Conservation (phyloP, 1,140 invertebrate species). For the Atopsyche davidsoni region DNA sequence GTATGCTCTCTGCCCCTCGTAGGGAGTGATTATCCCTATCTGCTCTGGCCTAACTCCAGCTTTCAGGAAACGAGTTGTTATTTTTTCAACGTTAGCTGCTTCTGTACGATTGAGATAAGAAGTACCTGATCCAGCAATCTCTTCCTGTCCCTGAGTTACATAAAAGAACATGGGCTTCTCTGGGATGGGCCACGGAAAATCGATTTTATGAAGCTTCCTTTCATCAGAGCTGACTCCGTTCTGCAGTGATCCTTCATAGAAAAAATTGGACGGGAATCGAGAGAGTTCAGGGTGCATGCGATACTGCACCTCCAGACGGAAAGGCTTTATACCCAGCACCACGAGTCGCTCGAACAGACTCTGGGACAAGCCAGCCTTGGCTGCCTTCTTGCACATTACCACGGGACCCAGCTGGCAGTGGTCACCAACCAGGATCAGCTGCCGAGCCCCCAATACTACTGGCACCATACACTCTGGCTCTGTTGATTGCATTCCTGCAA, state of each 20-base stretch:
- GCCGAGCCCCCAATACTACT: constrained; percentile 93
- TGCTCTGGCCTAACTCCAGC: constrained; percentile 95
- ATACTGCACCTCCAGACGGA: constrained; percentile 96
- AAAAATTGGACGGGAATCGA: constrained; percentile 98
- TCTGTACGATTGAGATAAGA: constrained; percentile 98
- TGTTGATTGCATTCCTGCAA: constrained; percentile 81
- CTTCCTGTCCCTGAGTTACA: constrained; percentile 96
- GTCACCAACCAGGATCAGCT: constrained; percentile 95
- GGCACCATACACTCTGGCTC: constrained; percentile 99
- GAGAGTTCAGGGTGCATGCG: constrained; percentile 98
- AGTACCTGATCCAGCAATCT: constrained; percentile 96
- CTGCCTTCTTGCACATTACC: constrained; percentile 99
- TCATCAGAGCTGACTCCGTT: constrained; percentile 98
- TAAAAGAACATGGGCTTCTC: constrained; percentile 99
- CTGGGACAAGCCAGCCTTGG: constrained; percentile 92
- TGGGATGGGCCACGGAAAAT: constrained; percentile 95
- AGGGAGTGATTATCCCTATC: constrained; percentile 99
- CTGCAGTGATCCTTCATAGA: constrained; percentile 97
- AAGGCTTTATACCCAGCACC: constrained; percentile 90
- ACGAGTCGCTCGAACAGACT: constrained; percentile 97
- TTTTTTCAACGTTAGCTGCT: constrained; percentile 97
- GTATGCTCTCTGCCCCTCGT: constrained; percentile 98
- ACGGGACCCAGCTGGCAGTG: constrained; percentile 98
- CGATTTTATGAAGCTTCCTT: constrained; percentile 80
- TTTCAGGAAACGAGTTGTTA: constrained; percentile 88